These are phyloP conservation scores for Takifugu bimaculatus DNA, from an alignment of 2,113 vertebrate genomes.

Conservation along the genomic window DNA sequence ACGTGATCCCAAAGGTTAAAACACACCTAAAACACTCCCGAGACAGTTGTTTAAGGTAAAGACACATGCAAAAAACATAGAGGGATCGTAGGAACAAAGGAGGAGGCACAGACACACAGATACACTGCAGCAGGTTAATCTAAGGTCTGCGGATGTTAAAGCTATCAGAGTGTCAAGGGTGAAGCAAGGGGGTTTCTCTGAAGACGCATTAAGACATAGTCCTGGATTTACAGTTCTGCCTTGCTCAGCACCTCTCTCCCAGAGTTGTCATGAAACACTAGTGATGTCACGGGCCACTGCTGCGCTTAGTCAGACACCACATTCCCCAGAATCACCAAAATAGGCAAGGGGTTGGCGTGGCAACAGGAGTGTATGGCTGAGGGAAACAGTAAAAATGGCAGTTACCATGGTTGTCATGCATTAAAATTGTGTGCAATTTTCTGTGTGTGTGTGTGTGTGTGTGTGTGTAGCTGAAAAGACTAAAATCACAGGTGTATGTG, in stretches of 20 bases:
- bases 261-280: conserved; percentile 61
- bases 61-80: conserved; percentile 2
- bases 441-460: conserved; percentile 6
- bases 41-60: background rate
- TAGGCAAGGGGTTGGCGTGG: conserved; percentile 46
- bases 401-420: conserved; percentile 21
- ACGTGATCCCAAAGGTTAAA: conserved; percentile 6
- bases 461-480: conserved; percentile 14
- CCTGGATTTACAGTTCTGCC: conserved; percentile 59
- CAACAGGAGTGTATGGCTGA: conserved; percentile 32
- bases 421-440: conserved; percentile 12
- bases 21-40: background rate
- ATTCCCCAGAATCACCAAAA: conserved; percentile 51
- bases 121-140: conserved; percentile 36
- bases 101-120: background rate
- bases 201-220: conserved; percentile 66
- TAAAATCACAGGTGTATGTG: conserved; percentile 32
- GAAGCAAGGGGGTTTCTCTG: conserved; percentile 48
- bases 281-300: conserved; percentile 61
- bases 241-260: conserved; percentile 57
- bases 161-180: conserved; percentile 60
- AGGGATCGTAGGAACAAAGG: conserved; percentile 6
- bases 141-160: conserved; percentile 65
- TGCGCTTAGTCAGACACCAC: conserved; percentile 22
- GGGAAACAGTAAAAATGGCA: conserved; percentile 11